These are phyloP conservation scores for Dicranocentrus wangi DNA, from an alignment of 2,888 invertebrate species.

Conservation along the genomic window DNA sequence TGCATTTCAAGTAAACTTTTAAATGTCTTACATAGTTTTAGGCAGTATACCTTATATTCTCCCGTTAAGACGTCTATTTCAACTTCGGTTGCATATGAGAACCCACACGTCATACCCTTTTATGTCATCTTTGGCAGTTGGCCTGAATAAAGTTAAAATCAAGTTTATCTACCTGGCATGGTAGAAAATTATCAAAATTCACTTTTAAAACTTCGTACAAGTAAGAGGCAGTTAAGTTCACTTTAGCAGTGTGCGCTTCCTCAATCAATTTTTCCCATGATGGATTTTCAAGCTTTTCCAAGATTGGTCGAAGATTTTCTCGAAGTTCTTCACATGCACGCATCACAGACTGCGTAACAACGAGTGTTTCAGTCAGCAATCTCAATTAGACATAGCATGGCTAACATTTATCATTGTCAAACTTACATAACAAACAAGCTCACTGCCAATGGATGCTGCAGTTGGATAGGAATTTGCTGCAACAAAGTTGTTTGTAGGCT, in stretches of 20 bases:
- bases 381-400: no score
- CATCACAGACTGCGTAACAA: slow-evolving; percentile 74
- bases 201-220: slow-evolving; percentile 61
- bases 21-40: not conserved
- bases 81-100: slow-evolving; percentile 74
- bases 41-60: slow-evolving; percentile 54
- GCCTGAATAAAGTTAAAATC: slow-evolving; percentile 39
- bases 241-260: slow-evolving; percentile 45
- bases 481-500: slow-evolving; percentile 74
- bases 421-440: slow-evolving; percentile 74
- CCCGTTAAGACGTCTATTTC: slow-evolving; percentile 88
- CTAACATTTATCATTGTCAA: no score
- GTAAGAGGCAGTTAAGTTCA: slow-evolving; percentile 67
- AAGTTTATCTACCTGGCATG: not conserved
- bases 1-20: not conserved
- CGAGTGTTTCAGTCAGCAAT: no score
- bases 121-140: slow-evolving; percentile 67
- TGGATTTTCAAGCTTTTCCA: slow-evolving; percentile 73
- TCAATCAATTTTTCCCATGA: slow-evolving; percentile 70
- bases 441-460: slow-evolving; percentile 74
- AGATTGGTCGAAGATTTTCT: slow-evolving; percentile 74
- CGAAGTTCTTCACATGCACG: slow-evolving; percentile 74
- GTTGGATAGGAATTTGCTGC: slow-evolving; percentile 74
- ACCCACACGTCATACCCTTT: slow-evolving; percentile 74
- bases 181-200: not conserved